Evolutionary conservation across 2,113 vertebrate species (phyloP), one percentile per base, ranked within the genome.

Genomic region (Setophaga coronata): DNA sequence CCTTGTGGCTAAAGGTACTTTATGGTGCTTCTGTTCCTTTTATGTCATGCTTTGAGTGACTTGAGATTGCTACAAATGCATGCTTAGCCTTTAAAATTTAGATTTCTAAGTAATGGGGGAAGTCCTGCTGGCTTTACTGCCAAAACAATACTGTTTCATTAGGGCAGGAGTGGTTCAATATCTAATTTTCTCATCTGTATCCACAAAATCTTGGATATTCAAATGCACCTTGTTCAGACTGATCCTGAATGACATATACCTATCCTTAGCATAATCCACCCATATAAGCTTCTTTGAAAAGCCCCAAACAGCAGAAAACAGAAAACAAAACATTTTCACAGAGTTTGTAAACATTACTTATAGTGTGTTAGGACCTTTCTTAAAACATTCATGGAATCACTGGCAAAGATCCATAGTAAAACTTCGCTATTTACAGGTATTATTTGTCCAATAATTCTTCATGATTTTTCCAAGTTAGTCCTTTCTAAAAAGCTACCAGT

Each of bases 1-100:
- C 83, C 78, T 93, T 64, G 81, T 34, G 34, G 38, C n/a, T 57
- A 60, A 94, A 93, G 83, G 77, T 71, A 42, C 57, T 93, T 95
- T 82, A 21, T 25, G 67, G 88, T 28, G 28, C 71, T 80, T 81
- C 50, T 87, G 0, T 56, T 74, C 34, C 42, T 76, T 64, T 38
- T 24, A 7, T 29, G 20, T 3, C 2, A 25, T 73, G 54, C 21
- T 50, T 18, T n/a, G 38, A 78, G 60, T 45, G n/a, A 33, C 14
- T 79, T 15, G 19, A 86, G 43, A 38, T 70, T 70, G 4, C 50
- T 48, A 31, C 4, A 18, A 90, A 54, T 5, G 7, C 47, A 19
- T 31, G 45, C 29, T 34, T 80, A 74, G n/a, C 58, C 38, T 78
- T 88, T 51, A 53, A 53, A 83, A 67, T 45, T 48, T 43, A 33